These are phyloP conservation scores for Odontothrips loti DNA, from an alignment of 2,888 invertebrate genomes.

Conservation along the genomic window DNA sequence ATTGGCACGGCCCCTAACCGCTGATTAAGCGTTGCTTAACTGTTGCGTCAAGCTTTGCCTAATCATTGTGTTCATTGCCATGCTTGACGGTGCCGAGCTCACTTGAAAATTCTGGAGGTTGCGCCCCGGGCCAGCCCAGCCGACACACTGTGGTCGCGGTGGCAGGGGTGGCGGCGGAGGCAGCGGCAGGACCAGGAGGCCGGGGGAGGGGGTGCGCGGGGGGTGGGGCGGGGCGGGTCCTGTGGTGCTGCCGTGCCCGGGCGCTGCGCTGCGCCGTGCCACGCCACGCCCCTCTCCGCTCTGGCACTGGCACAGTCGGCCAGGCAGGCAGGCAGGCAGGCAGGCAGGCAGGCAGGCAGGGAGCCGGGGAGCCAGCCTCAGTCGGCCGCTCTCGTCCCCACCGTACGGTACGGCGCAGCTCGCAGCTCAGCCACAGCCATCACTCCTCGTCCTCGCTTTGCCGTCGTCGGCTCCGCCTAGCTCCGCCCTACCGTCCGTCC, in stretches of 20 bases:
- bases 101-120: too few relatives aligned
- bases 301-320: neutral
- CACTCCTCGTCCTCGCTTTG: neutral
- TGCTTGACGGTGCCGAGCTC: too few relatives aligned
- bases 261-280: neutral
- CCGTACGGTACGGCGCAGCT: neutral
- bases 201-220: neutral
- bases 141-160: neutral
- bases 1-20: too few relatives aligned
- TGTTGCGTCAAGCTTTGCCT: too few relatives aligned
- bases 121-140: neutral
- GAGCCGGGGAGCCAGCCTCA: neutral
- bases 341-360: neutral
- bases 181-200: neutral
- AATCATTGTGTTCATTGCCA: too few relatives aligned
- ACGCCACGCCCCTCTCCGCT: too few relatives aligned
- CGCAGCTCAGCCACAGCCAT: neutral
- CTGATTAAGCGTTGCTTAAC: too few relatives aligned
- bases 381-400: slow-evolving; percentile 3
- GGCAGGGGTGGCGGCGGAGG: neutral
- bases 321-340: neutral
- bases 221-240: neutral
- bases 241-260: neutral
- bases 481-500: neutral
- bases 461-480: neutral